Evolutionary conservation across 2,797 vertebrate genomes (phyloP), one percentile per base, ranked within the genome.

Genomic region (Sebastes baramenuke): DNA sequence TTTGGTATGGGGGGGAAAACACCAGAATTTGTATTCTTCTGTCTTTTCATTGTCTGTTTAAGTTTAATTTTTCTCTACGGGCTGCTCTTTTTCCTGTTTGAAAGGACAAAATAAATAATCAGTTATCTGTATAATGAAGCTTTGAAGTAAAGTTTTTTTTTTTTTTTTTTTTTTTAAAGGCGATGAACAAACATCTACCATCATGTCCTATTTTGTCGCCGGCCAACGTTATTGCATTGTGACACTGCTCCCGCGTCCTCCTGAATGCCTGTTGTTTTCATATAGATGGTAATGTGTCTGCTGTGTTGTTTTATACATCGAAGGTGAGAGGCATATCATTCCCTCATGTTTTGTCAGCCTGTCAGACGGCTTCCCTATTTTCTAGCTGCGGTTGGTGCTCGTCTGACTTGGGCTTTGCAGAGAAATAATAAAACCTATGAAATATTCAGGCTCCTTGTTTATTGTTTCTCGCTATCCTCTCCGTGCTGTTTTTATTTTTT

Each of bases 391-490:
- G 72, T 64, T 56, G 86, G 60, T 30, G 42, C 30, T 70, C 76
- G 72, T 83, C 80, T 77, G 72, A 77, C 72, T 66, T 54, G 20
- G 71, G 68, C 56, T 89, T 87, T 90, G 72, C 85, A 87, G 60
- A 77, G 71, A 91, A 89, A 88, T 75, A 89, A 92, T 90, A 86
- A 84, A 81, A 62, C 46, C 1, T n/a, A 75, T 81, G 25, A 88
- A 89, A 86, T 77, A 83, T 82, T 80, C 64, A 73, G 30, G 9
- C 34, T 54, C 6, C 25, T 36, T 74, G 52, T 82, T 36, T 76
- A 22, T 77, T 59, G 29, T 74, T 67, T 75, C 4, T 67, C 55
- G 36, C 22, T 72, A 38, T 61, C n/a, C 12, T 38, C 30, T 11
- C 14, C 22, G 3, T 72, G 58, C 14, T 18, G 20, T 32, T 76